These are phyloP conservation scores for Limnodromus scolopaceus DNA, from an alignment of 2,797 vertebrate genomes.

Conservation along the genomic window DNA sequence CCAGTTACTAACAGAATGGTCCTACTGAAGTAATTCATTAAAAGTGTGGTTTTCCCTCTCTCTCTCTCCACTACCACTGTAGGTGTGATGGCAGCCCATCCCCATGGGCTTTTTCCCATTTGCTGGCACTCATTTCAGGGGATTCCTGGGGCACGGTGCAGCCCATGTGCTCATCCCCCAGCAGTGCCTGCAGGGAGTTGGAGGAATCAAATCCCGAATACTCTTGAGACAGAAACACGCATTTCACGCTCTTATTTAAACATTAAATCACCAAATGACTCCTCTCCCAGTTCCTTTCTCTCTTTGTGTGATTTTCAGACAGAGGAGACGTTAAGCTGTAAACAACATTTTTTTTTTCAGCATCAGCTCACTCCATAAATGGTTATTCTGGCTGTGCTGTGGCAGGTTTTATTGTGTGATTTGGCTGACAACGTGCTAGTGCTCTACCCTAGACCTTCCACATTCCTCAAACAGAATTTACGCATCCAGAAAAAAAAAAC, in stretches of 20 bases:
- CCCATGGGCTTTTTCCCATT: background rate
- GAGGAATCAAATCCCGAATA: background rate
- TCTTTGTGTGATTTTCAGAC: slow-evolving; percentile 35
- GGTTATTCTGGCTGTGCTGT: background rate
- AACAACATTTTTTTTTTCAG: slow-evolving; percentile 14
- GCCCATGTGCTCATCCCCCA: background rate
- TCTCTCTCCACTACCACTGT: fast-evolving
- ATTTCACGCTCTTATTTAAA: background rate
- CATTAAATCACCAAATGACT: background rate
- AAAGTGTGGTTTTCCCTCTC: background rate
- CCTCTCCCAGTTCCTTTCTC: slow-evolving; percentile 20
- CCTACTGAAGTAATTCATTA: background rate
- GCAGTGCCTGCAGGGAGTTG: background rate
- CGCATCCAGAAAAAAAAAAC: background rate
- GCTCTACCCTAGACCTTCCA: slow-evolving; percentile 17
- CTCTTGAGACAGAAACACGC: background rate
- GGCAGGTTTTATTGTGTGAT: slow-evolving; percentile 37
- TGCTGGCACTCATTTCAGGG: background rate
- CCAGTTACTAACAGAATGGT: background rate
- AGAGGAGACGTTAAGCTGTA: slow-evolving; percentile 12
- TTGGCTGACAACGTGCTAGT: background rate
- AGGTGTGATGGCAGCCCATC: background rate
- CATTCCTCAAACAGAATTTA: background rate
- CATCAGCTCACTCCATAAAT: background rate
- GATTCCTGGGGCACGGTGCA: fast-evolving